Percentiles rank a stretch among this genome's conserved stretches.
These are phyloP conservation scores for Molossus molossus DNA, from an alignment of 2,797 vertebrate species.

Conservation along the genomic window DNA sequence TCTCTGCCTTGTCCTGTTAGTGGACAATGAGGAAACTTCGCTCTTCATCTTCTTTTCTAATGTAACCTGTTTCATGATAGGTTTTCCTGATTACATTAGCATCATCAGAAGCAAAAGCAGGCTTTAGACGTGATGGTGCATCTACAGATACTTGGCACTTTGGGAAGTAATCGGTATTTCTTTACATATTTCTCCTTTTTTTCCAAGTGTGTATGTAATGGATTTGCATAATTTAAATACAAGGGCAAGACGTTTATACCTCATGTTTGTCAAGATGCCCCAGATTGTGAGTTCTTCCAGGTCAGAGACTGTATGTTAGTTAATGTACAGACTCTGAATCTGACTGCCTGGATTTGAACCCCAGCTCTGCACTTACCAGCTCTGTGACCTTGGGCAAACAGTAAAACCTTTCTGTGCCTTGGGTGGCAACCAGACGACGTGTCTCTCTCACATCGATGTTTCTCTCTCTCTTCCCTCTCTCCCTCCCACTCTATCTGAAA, in stretches of 20 bases:
- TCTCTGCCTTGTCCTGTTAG: neutral
- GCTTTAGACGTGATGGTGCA: neutral
- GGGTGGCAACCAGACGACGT: too few species aligned
- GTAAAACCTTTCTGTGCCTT: neutral
- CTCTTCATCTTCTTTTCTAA: neutral
- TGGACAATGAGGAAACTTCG: neutral
- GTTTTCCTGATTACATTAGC: neutral
- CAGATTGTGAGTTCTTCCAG: constrained; percentile 21
- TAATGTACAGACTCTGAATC: neutral
- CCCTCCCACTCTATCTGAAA: too few species aligned
- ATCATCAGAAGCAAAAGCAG: neutral
- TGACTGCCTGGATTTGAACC: constrained; percentile 11
- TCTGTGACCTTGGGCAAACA: neutral
- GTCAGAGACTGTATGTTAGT: neutral
- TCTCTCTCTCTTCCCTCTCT: too few species aligned
- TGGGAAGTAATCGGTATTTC: neutral
- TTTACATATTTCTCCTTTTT: neutral
- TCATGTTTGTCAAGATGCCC: neutral
- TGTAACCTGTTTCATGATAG: neutral
- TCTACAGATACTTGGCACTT: neutral
- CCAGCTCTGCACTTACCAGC: neutral
- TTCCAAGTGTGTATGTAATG: neutral
- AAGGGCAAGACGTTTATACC: neutral
- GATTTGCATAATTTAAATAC: neutral
- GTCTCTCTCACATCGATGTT: too few species aligned